A percentile compares a stretch with the other conserved stretches of the same genome.
Conservation (phyloP, 2,888 invertebrate genomes). For the Osmoderma eremita region DNA sequence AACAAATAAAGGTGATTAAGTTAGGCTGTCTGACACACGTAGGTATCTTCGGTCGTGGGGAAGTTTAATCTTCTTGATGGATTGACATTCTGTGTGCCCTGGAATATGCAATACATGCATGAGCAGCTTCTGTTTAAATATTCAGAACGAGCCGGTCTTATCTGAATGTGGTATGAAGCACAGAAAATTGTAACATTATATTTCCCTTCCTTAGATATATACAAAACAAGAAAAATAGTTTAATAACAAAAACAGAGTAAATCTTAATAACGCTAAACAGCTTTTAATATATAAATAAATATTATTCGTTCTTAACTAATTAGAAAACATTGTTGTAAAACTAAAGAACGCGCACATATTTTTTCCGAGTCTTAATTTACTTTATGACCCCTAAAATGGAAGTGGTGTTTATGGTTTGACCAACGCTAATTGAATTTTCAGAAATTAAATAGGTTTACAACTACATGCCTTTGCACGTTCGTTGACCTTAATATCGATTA, state of each 20-base stretch:
- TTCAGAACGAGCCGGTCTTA: background rate
- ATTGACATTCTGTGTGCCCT: background rate
- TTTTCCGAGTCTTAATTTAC: background rate
- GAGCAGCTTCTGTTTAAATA: background rate
- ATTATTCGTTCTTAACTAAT: background rate
- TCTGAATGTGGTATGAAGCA: background rate
- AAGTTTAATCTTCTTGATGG: conserved; percentile 29
- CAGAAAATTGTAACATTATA: too few relatives aligned
- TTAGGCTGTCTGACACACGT: conserved; percentile 20
- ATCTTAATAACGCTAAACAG: too few relatives aligned
- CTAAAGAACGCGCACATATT: background rate
- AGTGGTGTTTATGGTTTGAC: background rate
- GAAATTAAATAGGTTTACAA: background rate
- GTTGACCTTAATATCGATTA: conserved; percentile 27
- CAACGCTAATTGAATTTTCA: conserved; percentile 4
- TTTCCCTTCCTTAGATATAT: too few relatives aligned
- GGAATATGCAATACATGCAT: background rate
- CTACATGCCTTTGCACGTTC: conserved; percentile 19
- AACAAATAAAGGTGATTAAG: conserved; percentile 57
- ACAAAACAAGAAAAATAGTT: too few relatives aligned
- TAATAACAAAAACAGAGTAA: too few relatives aligned
- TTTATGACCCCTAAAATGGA: conserved; percentile 1
- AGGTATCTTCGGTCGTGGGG: background rate
- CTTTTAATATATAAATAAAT: background rate
- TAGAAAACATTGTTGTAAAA: background rate